Percentiles rank a stretch among this genome's conserved stretches.
Evolutionary conservation across 2,113 vertebrate genomes (phyloP).

Genomic region (Engystomops pustulosus): DNA sequence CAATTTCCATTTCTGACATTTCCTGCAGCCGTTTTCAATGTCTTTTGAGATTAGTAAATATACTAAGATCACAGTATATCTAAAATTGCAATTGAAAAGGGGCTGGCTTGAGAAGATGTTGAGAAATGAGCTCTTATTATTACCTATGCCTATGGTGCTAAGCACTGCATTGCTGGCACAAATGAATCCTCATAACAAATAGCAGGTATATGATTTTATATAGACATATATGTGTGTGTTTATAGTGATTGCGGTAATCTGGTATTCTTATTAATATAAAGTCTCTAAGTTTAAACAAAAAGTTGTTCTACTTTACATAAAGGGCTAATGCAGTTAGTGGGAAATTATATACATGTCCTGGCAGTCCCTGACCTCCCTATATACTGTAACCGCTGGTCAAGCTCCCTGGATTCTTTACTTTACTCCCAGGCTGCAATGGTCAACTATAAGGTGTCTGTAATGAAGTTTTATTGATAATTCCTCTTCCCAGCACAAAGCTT

Average conservation of each 20-base stretch:
- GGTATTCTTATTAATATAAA: neutral
- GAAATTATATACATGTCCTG: neutral
- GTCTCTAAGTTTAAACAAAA: neutral
- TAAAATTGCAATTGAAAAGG: neutral
- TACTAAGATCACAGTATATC: neutral
- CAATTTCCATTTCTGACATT: conserved; percentile 21
- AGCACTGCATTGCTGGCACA: neutral
- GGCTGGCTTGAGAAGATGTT: neutral
- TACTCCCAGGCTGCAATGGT: too few relatives aligned
- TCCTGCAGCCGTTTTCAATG: neutral
- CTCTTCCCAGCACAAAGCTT: too few relatives aligned
- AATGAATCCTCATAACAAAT: neutral
- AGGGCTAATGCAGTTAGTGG: neutral
- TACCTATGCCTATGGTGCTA: neutral
- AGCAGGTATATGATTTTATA: neutral
- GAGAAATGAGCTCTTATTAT: neutral
- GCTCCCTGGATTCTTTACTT: too few relatives aligned
- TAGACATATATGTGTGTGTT: too few relatives aligned
- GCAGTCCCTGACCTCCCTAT: too few relatives aligned
- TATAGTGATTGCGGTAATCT: neutral
- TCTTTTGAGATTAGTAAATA: conserved; percentile 12
- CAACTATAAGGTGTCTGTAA: too few relatives aligned
- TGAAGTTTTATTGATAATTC: too few relatives aligned
- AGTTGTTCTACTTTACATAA: neutral
- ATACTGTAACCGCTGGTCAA: too few relatives aligned